Evolutionary conservation across 2,113 vertebrate species (phyloP).

Genomic region (Corythaeola cristata): DNA sequence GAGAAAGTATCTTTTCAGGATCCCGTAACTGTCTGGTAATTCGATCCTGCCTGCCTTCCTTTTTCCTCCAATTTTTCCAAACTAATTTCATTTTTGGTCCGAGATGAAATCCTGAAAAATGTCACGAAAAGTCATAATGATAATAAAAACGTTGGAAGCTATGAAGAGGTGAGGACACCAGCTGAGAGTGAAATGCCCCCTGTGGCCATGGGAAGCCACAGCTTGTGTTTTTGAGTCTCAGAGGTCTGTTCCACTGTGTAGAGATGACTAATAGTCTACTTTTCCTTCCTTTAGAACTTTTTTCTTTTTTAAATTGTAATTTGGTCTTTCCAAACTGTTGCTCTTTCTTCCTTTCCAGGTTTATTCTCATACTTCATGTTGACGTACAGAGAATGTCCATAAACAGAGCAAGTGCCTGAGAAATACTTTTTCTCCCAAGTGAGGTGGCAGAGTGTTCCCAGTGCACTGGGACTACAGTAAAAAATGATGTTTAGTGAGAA

Average conservation of each 20-base stretch:
- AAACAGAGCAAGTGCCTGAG: not conserved
- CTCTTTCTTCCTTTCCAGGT: not conserved
- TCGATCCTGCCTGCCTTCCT: not conserved
- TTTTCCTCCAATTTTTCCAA: not conserved
- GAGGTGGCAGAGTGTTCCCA: constrained; percentile 11
- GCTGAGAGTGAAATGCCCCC: not conserved
- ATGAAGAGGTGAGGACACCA: not conserved
- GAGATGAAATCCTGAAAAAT: not conserved
- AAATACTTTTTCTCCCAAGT: not conserved
- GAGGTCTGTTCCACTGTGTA: not conserved
- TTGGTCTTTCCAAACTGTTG: not conserved
- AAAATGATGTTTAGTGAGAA: not conserved
- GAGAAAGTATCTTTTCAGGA: not conserved
- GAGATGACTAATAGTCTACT: not conserved
- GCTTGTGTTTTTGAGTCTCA: not conserved
- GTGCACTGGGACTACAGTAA: not conserved
- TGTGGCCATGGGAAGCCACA: not conserved
- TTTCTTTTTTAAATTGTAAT: not conserved
- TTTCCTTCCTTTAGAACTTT: not conserved
- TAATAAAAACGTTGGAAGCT: not conserved
- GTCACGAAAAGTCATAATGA: not conserved
- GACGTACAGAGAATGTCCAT: not conserved
- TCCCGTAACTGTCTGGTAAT: not conserved
- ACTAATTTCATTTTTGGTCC: not conserved
- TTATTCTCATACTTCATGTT: not conserved